Evolutionary conservation across 2,113 vertebrate genomes (phyloP), one percentile per base, ranked within the genome.

Genomic region (Chaetops frenatus): DNA sequence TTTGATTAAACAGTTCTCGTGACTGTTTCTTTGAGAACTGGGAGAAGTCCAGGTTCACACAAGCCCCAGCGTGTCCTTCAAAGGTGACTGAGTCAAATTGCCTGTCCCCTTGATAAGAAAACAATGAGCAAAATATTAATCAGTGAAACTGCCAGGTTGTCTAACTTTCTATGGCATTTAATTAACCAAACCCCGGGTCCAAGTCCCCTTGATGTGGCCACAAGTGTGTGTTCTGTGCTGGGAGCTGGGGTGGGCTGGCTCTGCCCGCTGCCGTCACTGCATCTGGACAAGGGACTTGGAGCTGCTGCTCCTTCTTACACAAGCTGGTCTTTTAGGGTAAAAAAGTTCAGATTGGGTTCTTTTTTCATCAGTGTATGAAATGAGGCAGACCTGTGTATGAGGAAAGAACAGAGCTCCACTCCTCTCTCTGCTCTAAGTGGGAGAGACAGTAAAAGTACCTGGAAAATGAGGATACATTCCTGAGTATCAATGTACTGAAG

Each of bases 261-360:
- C 51, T 80, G 60, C 80, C 24, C 3, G 2, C 4, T 57, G 35
- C 23, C 9, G 31, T 44, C 2, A 0, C 40, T 38, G 15, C 1
- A 0, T 12, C 58, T 3, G 2, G 5, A 4, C 0, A 0, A 28
- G 38, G 28, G 48, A 4, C 27, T 16, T 29, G 4, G 60, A 42
- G 10, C 15, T 28, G 44, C 54, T 4, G 5, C 79, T 31, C 16
- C 56, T 28, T 21, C 31, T 33, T 20, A 10, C 48, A 42, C 24
- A 6, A 22, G 18, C 27, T 27, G 50, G 21, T n/a, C n/a, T n/a
- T n/a, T 47, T 44, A 4, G 27, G 11, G 6, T 36, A 11, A 64
- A 78, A 76, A 24, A 5, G 15, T 16, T 90, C 7, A 6, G 23
- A 31, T 54, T 45, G 15, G 3, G 5, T 11, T 71, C 42, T 61